Percentiles rank a stretch among this genome's conserved stretches.
These are phyloP conservation scores for Dunckerocampus dactyliophorus DNA, from an alignment of 2,113 vertebrate genomes.

Conservation along the genomic window DNA sequence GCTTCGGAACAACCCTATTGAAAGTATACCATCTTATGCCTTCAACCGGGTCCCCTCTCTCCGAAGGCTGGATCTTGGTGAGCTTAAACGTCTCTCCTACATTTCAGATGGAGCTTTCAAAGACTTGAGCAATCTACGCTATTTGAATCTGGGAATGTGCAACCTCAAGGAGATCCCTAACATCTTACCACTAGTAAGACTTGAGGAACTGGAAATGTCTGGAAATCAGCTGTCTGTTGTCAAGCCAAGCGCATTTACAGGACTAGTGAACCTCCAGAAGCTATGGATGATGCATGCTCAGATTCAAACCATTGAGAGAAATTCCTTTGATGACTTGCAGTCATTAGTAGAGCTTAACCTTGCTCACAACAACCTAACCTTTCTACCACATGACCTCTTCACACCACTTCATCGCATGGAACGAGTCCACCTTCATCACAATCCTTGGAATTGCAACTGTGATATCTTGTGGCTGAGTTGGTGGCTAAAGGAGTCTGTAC, in stretches of 20 bases:
- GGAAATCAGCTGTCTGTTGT: constrained; percentile 72
- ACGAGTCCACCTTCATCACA: constrained; percentile 75
- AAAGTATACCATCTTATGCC: constrained; percentile 78
- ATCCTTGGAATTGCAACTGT: constrained; percentile 79
- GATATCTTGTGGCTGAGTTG: constrained; percentile 78
- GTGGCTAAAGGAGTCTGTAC: constrained; percentile 76
- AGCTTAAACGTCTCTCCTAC: constrained; percentile 76
- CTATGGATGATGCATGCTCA: constrained; percentile 92
- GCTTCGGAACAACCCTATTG: constrained; percentile 77
- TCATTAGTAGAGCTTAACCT: constrained; percentile 75
- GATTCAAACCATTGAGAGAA: constrained; percentile 75
- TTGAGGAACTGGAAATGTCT: constrained; percentile 77
- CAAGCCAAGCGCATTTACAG: constrained; percentile 71
- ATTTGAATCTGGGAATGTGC: constrained; percentile 77
- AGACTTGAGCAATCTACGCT: constrained; percentile 74
- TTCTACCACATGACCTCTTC: constrained; percentile 75
- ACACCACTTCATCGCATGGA: constrained; percentile 72
- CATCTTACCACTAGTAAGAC: constrained; percentile 69
- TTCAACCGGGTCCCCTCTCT: constrained; percentile 75
- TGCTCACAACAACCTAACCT: constrained; percentile 76
- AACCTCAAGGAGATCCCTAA: constrained; percentile 79
- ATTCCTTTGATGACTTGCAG: constrained; percentile 76
- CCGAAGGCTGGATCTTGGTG: constrained; percentile 73
- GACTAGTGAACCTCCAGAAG: constrained; percentile 83
- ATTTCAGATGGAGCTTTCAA: constrained; percentile 76